Evolutionary conservation across 1,140 invertebrate species (phyloP), one percentile per base, ranked within the genome.

Genomic region (Pectinophora gossypiella): DNA sequence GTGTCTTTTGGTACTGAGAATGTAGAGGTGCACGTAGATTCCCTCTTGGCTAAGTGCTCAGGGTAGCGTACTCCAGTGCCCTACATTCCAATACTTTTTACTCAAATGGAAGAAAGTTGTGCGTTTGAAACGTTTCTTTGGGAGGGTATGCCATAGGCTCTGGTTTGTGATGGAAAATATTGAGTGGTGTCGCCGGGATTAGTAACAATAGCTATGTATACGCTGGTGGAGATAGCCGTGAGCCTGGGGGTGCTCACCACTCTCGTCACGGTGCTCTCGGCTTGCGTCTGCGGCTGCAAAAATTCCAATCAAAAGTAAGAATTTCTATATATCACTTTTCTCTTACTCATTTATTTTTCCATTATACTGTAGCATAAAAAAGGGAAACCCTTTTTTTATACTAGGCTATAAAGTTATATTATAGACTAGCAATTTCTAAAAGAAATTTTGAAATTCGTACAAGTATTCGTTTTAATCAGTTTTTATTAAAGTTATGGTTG

Each of bases 301-400:
- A 88, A 87, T 49, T 84, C 84, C 36, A 81, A 85, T 59, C 87
- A 87, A 51, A 88, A 88, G 87, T 88, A 79, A 87, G 84, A 87
- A 23, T 10, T 10, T 23, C n/a, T n/a, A n/a, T n/a, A n/a, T n/a
- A n/a, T n/a, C n/a, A n/a, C n/a, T n/a, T n/a, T n/a, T n/a, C n/a
- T n/a, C n/a, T n/a, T n/a, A n/a, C n/a, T n/a, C n/a, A n/a, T n/a
- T n/a, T n/a, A n/a, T n/a, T n/a, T n/a, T n/a, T n/a, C n/a, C n/a
- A n/a, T n/a, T n/a, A n/a, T n/a, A n/a, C n/a, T n/a, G n/a, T n/a
- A n/a, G n/a, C n/a, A n/a, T n/a, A n/a, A n/a, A n/a, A n/a, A n/a
- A n/a, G n/a, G n/a, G n/a, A n/a, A n/a, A n/a, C n/a, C n/a, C n/a
- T n/a, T n/a, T n/a, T n/a, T n/a, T n/a, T n/a, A n/a, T n/a, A n/a